Percentiles rank a stretch among this genome's conserved stretches.
phyloP scores from a whole-genome alignment of 2,797 vertebrate genomes.

The Poeciliopsis presidionis region DNA sequence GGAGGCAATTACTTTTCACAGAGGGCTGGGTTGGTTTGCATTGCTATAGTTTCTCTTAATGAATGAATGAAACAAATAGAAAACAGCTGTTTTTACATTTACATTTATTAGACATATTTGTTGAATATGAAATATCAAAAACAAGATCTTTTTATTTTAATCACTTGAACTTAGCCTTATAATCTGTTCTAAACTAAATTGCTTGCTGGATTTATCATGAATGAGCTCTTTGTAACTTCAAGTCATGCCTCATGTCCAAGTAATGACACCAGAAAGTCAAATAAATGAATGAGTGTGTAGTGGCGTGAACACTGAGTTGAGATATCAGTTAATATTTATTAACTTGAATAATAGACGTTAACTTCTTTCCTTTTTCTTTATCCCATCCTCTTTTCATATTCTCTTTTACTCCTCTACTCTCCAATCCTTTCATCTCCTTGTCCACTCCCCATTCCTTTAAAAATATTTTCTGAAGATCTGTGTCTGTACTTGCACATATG shows the following conservation, averaged over 20 bases:
- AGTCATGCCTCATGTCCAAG: not conserved
- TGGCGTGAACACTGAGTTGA: not conserved
- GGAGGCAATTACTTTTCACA: not conserved
- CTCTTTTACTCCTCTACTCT: slow-evolving; percentile 11
- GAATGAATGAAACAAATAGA: not conserved
- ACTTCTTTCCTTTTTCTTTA: slow-evolving; percentile 29
- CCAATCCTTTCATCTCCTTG: slow-evolving; percentile 20
- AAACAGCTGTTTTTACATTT: not conserved
- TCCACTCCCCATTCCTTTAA: slow-evolving; percentile 47
- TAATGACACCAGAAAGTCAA: not conserved
- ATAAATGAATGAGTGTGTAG: not conserved
- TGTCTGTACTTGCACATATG: slow-evolving; percentile 44
- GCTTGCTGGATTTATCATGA: not conserved
- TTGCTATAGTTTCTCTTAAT: not conserved
- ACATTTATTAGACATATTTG: not conserved
- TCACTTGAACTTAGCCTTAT: not conserved
- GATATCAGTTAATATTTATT: not conserved
- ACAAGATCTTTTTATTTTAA: not conserved
- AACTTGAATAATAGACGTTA: not conserved
- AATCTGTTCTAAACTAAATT: not conserved
- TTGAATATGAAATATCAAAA: not conserved
- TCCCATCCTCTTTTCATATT: slow-evolving; percentile 22
- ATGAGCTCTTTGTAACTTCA: not conserved
- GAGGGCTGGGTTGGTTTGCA: not conserved
- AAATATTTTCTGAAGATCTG: slow-evolving; percentile 49